Evolutionary conservation across 2,797 vertebrate species (phyloP), one percentile per base, ranked within the genome.

Genomic region (Chanos chanos): DNA sequence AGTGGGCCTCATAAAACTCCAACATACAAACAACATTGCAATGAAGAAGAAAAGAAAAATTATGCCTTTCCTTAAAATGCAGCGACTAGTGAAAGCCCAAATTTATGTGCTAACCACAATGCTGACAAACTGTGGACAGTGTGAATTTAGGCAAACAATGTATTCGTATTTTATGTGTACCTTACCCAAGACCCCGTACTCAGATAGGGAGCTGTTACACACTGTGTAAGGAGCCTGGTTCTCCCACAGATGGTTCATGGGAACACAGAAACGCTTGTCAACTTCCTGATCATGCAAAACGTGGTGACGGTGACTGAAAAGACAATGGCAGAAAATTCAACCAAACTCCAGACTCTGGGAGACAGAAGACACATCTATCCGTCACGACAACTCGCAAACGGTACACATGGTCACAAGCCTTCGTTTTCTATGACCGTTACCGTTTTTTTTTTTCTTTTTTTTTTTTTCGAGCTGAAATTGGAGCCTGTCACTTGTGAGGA

Each of bases 171-270:
- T 37, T 52, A 39, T 45, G 19, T 19, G 30, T 5, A 37, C 58
- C 92, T 50, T 82, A 96, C 94, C 94, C 37, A 95, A 63, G 25
- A 97, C 94, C 0, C 93, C 94, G 0, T 94, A 95, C 63, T 95
- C 94, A 0, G 91, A 97, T 3, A 94, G 81, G 4, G 90, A 95
- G 76, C 94, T 96, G 84, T 97, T 97, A 82, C 94, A 96, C 51
- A 96, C 94, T 0, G 92, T 95, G 39, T 96, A 95, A 7, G 89
- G 91, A 16, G 92, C 92, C 81, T 96, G 92, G 61, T 93, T 85
- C 9, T 85, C 79, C 88, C 92, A 94, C 3, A 96, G 82, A 71
- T 96, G 91, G 64, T 94, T 97, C 94, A 97, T 95, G 13, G 94
- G 93, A 54, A 96, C 87, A 54, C 93, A 95, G 0, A 81, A 91